These are phyloP conservation scores for Rhyacophila evoluta DNA, from an alignment of 2,888 invertebrate genomes.

Conservation along the genomic window DNA sequence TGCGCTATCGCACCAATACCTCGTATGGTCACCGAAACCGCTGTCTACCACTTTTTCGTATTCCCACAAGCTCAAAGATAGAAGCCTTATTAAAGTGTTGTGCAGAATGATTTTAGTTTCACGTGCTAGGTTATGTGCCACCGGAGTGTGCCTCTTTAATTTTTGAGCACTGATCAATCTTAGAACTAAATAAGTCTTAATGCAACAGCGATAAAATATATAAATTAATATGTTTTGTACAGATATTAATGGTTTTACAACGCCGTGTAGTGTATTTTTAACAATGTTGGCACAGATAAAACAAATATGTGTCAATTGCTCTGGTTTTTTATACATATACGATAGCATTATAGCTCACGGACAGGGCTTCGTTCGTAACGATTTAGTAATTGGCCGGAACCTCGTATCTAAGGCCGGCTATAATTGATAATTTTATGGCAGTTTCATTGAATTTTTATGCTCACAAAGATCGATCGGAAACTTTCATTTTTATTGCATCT, in stretches of 20 bases:
- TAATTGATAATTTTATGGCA: constrained; percentile 33
- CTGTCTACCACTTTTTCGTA: too few species aligned
- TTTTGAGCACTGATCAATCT: too few species aligned
- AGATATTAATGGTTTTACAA: not conserved
- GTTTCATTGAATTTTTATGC: constrained; percentile 35
- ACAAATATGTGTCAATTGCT: not conserved
- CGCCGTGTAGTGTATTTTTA: not conserved
- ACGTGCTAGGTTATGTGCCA: too few species aligned
- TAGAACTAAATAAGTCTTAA: too few species aligned
- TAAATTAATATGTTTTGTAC: too few species aligned
- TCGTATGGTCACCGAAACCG: too few species aligned
- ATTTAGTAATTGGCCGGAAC: constrained; percentile 6
- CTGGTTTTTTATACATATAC: not conserved
- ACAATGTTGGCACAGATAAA: not conserved
- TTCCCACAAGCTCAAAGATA: too few species aligned
- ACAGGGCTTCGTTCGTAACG: not conserved
- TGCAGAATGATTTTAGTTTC: too few species aligned
- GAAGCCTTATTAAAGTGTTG: too few species aligned
- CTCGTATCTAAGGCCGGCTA: not conserved
- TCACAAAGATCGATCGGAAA: constrained; percentile 28
- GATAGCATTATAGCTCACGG: not conserved
- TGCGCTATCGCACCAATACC: too few species aligned
- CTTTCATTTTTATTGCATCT: constrained; percentile 42
- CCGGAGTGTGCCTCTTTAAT: too few species aligned
- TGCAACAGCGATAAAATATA: too few species aligned